Base-by-base conservation (phyloP, 2,888 invertebrate genomes). In the Griposia aprilina region DNA sequence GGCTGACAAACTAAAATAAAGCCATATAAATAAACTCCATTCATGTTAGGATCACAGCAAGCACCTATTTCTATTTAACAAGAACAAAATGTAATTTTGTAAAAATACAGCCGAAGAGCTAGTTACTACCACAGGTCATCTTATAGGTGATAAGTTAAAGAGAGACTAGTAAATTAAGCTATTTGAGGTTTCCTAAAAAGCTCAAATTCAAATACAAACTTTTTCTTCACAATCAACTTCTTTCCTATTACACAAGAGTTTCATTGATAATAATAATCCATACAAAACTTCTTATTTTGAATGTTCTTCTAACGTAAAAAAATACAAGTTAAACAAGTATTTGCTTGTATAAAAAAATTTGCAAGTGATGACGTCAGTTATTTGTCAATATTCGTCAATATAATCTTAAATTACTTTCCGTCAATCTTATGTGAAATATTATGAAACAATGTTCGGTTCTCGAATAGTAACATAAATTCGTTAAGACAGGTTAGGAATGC, bases 331-430 rank as follows among this genome's bases (percentile, higher is more conserved):
- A 13, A 20, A 73, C 81, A 45, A 30, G 55, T 52, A 13, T 30
- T 17, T 26, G 0, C 52, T 41, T 55, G 52, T 75, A 17, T 6
- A 60, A 36, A 63, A 36, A 52, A 2, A 69, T 52, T 70, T 82
- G 83, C 77, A 77, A 82, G 66, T n/a, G 17, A 70, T 82, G 82
- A 66, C 65, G 82, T 36, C 30, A 23, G 6, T 52, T 15, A 82
- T 41, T n/a, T n/a, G 11, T n/a, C 3, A 15, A 30, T 50, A n/a
- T 52, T 41, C 45, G 17, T 26, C 15, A 72, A n/a, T 17, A 15
- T 59, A 59, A 66, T 81, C 65, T 59, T 26, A 65, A 57, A 79
- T 73, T 13, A 41, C 6, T 30, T 63, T 59, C 6, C 26, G 17
- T 36, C 15, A n/a, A 30, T 50, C n/a, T 10, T 20, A 13, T 57